Percentiles rank a stretch among this genome's conserved stretches.
phyloP scores from a whole-genome alignment of 1,140 invertebrate species.

The Ladona fulva region DNA sequence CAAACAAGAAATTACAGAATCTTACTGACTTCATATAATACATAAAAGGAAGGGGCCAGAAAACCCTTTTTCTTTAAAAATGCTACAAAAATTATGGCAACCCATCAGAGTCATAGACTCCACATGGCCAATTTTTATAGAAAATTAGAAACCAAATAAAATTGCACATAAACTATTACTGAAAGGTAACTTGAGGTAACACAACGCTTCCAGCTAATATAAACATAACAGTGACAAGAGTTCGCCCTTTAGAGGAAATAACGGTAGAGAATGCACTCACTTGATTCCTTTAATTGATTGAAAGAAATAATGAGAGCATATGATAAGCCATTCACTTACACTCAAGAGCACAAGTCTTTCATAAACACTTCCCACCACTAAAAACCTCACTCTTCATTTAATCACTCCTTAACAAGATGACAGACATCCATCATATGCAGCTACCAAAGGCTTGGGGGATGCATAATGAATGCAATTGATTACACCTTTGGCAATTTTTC shows the following conservation, averaged over 20 bases:
- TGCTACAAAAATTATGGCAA: background rate
- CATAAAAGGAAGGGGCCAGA: background rate
- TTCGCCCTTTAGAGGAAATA: background rate
- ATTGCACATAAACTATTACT: background rate
- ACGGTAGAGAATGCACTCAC: background rate
- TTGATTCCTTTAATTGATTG: background rate
- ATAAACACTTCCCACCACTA: background rate
- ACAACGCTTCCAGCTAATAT: background rate
- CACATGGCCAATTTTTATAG: background rate
- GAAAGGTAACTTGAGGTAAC: conserved; percentile 5
- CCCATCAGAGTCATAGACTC: background rate
- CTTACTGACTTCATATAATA: background rate
- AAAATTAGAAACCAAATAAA: background rate
- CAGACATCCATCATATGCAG: no score
- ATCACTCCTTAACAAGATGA: background rate
- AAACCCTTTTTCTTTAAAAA: background rate
- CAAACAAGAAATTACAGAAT: background rate
- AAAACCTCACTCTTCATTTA: background rate
- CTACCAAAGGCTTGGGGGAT: no score
- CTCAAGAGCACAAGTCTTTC: background rate
- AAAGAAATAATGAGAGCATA: background rate
- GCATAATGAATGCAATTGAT: no score
- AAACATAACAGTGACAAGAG: background rate
- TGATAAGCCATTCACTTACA: background rate
- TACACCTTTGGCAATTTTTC: no score